Percentiles rank a stretch among this genome's conserved stretches.
Evolutionary conservation across 2,888 invertebrate genomes (phyloP).

Genomic region (Neoaliturus tenellus): DNA sequence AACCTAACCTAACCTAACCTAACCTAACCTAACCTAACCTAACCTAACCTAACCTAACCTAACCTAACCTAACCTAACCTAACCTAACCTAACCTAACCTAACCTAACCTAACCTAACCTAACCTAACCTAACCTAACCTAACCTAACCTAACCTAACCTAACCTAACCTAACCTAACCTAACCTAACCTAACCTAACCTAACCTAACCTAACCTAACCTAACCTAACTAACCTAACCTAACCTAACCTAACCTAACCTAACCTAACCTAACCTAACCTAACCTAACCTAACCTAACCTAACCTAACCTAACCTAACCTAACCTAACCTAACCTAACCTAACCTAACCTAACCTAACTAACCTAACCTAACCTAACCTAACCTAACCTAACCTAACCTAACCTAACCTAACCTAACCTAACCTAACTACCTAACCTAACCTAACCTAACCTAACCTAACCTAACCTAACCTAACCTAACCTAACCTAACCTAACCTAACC

Average conservation of each 20-base stretch:
- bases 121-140: slow-evolving; percentile 58
- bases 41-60: slow-evolving; percentile 56
- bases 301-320: slow-evolving; percentile 26
- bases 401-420: no score
- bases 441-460: slow-evolving; percentile 58
- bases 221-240: slow-evolving; percentile 65
- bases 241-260: slow-evolving; percentile 24
- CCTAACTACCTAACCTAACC: slow-evolving; percentile 59
- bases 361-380: slow-evolving; percentile 47
- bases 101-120: slow-evolving; percentile 58
- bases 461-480: slow-evolving; percentile 60
- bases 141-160: slow-evolving; percentile 59
- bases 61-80: slow-evolving; percentile 54
- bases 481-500: slow-evolving; percentile 60
- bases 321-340: not conserved
- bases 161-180: slow-evolving; percentile 66
- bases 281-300: slow-evolving; percentile 9
- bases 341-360: slow-evolving; percentile 31
- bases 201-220: slow-evolving; percentile 66
- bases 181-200: slow-evolving; percentile 67
- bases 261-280: slow-evolving; percentile 54
- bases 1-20: slow-evolving; percentile 55
- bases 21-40: slow-evolving; percentile 52
- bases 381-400: slow-evolving; percentile 41
- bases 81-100: slow-evolving; percentile 56